phyloP scores from a whole-genome alignment of 2,113 vertebrate genomes.

The Podiceps cristatus region DNA sequence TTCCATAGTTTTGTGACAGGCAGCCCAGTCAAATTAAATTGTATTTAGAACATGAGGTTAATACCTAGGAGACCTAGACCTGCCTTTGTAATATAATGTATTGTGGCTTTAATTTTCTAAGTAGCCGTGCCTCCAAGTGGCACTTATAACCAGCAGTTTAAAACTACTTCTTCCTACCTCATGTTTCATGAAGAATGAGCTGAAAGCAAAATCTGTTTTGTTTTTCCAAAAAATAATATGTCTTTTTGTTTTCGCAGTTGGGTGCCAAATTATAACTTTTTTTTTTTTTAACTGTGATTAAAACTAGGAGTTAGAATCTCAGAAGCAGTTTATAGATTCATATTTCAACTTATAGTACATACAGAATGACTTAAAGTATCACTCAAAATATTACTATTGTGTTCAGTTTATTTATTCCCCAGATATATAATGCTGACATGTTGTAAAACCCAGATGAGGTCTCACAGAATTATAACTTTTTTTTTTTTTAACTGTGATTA shows the following conservation, averaged over 20 bases:
- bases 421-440: not conserved
- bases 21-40: constrained; percentile 42
- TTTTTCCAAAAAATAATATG: not conserved
- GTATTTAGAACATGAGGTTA: constrained; percentile 44
- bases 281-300: too few relatives aligned
- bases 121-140: constrained; percentile 18
- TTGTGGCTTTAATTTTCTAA: constrained; percentile 58
- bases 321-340: not conserved
- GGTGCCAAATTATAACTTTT: not conserved
- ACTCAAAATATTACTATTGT: not conserved
- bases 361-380: not conserved
- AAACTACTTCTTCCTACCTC: not conserved
- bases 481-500: too few relatives aligned
- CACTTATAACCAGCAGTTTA: constrained; percentile 10
- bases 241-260: not conserved
- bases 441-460: not conserved
- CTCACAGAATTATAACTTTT: too few relatives aligned
- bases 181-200: not conserved
- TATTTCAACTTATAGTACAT: not conserved
- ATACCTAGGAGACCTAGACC: constrained; percentile 26
- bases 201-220: not conserved
- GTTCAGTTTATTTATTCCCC: not conserved
- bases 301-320: not conserved
- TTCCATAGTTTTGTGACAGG: constrained; percentile 15
- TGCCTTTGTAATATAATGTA: constrained; percentile 21